Percentiles rank a stretch among this genome's conserved stretches.
Evolutionary conservation across 2,113 vertebrate genomes (phyloP).

Genomic region (Sakesphorus luctuosus): DNA sequence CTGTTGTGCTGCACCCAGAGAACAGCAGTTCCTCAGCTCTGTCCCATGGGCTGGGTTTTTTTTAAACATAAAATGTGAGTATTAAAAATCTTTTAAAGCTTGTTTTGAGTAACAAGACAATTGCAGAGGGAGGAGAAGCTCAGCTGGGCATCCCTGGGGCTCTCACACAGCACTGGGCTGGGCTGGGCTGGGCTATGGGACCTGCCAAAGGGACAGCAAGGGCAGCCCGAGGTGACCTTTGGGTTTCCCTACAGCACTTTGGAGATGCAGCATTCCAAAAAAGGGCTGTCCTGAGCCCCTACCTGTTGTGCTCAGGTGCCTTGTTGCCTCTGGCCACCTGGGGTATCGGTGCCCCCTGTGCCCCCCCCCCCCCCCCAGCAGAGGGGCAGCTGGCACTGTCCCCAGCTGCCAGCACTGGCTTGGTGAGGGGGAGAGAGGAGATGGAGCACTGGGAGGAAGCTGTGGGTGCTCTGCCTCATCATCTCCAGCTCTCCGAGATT

Average conservation of each 20-base stretch:
- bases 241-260: not conserved
- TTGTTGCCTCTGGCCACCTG: rapidly evolving
- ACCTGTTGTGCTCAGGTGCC: not conserved
- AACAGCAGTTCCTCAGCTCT: not conserved
- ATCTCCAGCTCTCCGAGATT: not conserved
- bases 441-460: rapidly evolving
- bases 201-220: not conserved
- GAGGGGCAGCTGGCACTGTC: rapidly evolving
- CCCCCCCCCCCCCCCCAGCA: rapidly evolving
- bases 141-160: not conserved
- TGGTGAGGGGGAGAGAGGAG: not conserved
- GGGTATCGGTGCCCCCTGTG: rapidly evolving
- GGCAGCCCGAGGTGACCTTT: not conserved
- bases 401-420: rapidly evolving
- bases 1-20: rapidly evolving
- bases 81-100: not conserved
- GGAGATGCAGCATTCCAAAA: not conserved
- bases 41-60: not conserved
- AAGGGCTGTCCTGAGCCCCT: too few relatives aligned
- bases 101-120: rapidly evolving
- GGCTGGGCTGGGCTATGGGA: not conserved
- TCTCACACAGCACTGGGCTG: rapidly evolving
- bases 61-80: not conserved
- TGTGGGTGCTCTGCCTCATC: rapidly evolving
- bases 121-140: not conserved